Conservation (phyloP, 2,888 invertebrate species). For the Hyppa rectilinea region DNA sequence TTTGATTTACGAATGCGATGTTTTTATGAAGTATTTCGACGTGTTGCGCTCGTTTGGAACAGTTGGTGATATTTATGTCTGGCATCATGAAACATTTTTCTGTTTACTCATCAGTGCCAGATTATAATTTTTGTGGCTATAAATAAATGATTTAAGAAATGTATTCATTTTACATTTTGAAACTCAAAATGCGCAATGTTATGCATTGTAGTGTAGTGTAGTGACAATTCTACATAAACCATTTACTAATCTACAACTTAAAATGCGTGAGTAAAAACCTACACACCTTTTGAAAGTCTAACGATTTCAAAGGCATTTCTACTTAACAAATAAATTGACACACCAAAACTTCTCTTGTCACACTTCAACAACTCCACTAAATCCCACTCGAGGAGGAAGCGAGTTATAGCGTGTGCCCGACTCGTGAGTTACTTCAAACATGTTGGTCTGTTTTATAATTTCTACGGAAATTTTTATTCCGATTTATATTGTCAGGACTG, state of each 20-base stretch:
- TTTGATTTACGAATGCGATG: constrained; percentile 21
- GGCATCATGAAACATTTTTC: constrained; percentile 36
- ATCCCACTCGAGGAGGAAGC: constrained; percentile 81
- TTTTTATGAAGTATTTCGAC: constrained; percentile 38
- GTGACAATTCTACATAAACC: too few relatives aligned
- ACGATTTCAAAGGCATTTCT: not conserved
- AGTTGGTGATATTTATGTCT: constrained; percentile 41
- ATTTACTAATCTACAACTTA: not conserved
- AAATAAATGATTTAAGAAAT: constrained; percentile 10
- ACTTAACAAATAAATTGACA: constrained; percentile 14
- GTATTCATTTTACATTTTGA: not conserved
- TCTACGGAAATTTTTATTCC: constrained; percentile 75
- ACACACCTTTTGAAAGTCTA: not conserved
- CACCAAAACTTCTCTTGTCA: constrained; percentile 41
- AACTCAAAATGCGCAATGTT: not conserved
- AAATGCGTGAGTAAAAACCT: not conserved
- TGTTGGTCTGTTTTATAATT: constrained; percentile 85
- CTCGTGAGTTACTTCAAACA: constrained; percentile 84
- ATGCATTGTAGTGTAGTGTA: too few relatives aligned
- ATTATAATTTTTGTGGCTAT: constrained; percentile 15
- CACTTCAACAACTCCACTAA: constrained; percentile 69
- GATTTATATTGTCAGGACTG: constrained; percentile 67
- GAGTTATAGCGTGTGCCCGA: constrained; percentile 82
- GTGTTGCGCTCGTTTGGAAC: constrained; percentile 14
- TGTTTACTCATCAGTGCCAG: constrained; percentile 42